phyloP scores from a whole-genome alignment of 2,888 invertebrate genomes.

The Drosophila macrospina region DNA sequence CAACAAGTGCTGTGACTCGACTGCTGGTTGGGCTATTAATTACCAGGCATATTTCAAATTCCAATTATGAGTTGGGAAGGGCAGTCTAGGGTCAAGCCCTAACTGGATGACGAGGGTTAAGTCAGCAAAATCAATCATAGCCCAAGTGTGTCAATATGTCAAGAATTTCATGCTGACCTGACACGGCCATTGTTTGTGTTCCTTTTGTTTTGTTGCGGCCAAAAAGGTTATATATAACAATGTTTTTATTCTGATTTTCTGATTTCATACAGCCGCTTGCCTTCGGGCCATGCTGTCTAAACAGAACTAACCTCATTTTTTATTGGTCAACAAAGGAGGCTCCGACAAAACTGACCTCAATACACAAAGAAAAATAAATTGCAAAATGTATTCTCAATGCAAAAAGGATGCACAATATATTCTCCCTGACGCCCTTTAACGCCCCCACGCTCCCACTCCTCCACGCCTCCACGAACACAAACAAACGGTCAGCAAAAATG shows the following conservation, averaged over 20 bases:
- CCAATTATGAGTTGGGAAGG: slow-evolving; percentile 2
- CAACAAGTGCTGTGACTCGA: slow-evolving; percentile 64
- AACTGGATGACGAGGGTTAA: slow-evolving; percentile 37
- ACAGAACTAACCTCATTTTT: slow-evolving; percentile 75
- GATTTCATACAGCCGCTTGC: slow-evolving; percentile 16
- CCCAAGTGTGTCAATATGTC: slow-evolving; percentile 78
- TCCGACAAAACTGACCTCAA: slow-evolving; percentile 71
- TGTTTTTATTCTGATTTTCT: slow-evolving; percentile 21
- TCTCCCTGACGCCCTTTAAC: slow-evolving; percentile 54
- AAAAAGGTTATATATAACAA: slow-evolving; percentile 50
- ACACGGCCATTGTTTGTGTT: slow-evolving; percentile 29
- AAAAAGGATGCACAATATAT: slow-evolving; percentile 76
- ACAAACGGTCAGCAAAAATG: slow-evolving; percentile 46
- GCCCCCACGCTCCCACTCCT: slow-evolving; percentile 27
- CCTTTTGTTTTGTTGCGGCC: slow-evolving; percentile 36
- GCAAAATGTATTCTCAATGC: slow-evolving; percentile 71
- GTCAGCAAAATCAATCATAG: slow-evolving; percentile 67
- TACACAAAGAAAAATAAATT: slow-evolving; percentile 76
- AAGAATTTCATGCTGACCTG: slow-evolving; percentile 67
- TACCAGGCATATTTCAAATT: slow-evolving; percentile 30
- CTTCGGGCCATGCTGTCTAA: slow-evolving; percentile 65
- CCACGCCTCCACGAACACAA: slow-evolving; percentile 20
- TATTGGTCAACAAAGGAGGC: slow-evolving; percentile 62
- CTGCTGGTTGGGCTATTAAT: slow-evolving; percentile 45
- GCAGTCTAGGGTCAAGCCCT: slow-evolving; percentile 19